These are phyloP conservation scores for Saguinus midas DNA, from an alignment of 2,113 vertebrate species.

Conservation along the genomic window DNA sequence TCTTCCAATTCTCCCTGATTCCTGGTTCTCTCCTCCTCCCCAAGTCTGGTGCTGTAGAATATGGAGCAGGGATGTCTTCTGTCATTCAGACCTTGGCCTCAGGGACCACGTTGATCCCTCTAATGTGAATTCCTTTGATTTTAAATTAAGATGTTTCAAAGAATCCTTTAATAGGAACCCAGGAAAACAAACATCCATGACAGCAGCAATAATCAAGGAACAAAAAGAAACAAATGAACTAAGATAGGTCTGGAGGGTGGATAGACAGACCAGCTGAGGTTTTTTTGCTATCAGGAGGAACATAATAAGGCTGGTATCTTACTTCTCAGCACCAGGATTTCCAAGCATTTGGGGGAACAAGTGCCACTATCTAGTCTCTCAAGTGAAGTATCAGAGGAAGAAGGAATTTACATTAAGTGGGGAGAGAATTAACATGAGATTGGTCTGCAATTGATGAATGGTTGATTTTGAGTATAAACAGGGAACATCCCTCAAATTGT, in stretches of 20 bases:
- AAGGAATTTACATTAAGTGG: background rate
- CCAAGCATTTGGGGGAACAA: background rate
- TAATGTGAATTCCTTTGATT: conserved; percentile 1
- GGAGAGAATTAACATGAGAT: background rate
- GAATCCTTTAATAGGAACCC: background rate
- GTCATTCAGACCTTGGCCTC: background rate
- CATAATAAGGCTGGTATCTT: background rate
- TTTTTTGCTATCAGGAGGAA: background rate
- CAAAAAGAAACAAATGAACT: background rate
- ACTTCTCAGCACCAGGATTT: background rate
- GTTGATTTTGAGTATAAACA: background rate
- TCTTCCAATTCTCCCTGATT: background rate
- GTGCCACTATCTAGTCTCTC: background rate
- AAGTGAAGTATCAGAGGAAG: background rate
- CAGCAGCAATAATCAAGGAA: background rate
- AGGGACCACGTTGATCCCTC: background rate
- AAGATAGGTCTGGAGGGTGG: background rate
- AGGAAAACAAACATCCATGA: background rate
- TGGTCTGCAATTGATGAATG: background rate
- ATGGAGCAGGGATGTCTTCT: background rate
- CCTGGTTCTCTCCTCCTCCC: background rate
- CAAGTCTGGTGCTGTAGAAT: background rate
- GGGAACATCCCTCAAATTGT: background rate
- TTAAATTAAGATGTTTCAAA: background rate
- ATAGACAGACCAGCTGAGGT: background rate